These are phyloP conservation scores for Eufriesea mexicana DNA, from an alignment of 1,140 invertebrate genomes.

Conservation along the genomic window DNA sequence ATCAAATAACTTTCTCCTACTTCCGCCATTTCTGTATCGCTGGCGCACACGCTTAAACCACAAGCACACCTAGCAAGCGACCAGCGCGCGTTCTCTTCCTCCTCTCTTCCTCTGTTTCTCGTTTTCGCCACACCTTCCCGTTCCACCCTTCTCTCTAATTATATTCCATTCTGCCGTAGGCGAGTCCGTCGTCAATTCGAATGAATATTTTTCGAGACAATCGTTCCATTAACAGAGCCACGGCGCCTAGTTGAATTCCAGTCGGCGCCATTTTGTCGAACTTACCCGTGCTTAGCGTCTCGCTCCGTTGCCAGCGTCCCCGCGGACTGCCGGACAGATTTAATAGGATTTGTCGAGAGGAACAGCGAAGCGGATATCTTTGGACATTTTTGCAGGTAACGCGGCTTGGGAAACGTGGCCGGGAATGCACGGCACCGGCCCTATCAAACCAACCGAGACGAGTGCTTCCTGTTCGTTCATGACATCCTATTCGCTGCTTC, in stretches of 20 bases:
- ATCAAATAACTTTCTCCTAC: slow-evolving; percentile 1
- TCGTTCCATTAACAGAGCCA: slow-evolving; percentile 53
- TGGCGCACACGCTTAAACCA: background rate
- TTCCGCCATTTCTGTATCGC: background rate
- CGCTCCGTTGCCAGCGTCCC: slow-evolving; percentile 24
- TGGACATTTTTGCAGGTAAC: slow-evolving; percentile 47
- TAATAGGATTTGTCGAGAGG: slow-evolving; percentile 54
- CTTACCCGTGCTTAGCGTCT: slow-evolving; percentile 38
- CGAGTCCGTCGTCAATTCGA: slow-evolving; percentile 28
- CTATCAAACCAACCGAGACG: slow-evolving; percentile 28
- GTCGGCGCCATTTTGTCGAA: slow-evolving; percentile 43
- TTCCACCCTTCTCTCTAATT: slow-evolving; percentile 31
- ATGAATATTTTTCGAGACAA: slow-evolving; percentile 53
- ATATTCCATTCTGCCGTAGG: slow-evolving; percentile 14
- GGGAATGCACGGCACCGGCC: background rate
- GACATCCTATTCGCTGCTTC: background rate
- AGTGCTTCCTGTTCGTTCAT: background rate
- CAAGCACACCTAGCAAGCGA: background rate
- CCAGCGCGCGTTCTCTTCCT: background rate
- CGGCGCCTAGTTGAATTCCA: slow-evolving; percentile 43
- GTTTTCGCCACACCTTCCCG: background rate
- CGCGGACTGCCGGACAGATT: slow-evolving; percentile 30
- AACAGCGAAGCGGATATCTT: slow-evolving; percentile 40
- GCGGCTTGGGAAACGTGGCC: background rate
- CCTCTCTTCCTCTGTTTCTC: background rate